Percentiles rank a stretch among this genome's conserved stretches.
These are phyloP conservation scores for Peribatodes rhomboidaria DNA, from an alignment of 2,888 invertebrate species.

Conservation along the genomic window DNA sequence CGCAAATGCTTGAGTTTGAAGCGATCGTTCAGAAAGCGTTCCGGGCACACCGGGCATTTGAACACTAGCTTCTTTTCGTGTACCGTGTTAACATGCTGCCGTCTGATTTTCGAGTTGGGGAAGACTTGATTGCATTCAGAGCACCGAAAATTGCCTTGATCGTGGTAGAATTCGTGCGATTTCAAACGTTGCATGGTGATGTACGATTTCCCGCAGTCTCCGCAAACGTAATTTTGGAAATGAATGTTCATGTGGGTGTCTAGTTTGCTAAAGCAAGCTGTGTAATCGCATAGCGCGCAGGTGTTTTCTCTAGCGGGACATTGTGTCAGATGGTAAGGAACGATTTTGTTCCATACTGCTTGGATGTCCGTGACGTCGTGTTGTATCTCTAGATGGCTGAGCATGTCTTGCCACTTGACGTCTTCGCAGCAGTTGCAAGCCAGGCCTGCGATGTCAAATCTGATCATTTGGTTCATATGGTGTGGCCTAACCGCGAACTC, in stretches of 20 bases:
- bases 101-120: constrained; percentile 60
- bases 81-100: constrained; percentile 60
- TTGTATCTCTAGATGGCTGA: constrained; percentile 59
- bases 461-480: constrained; percentile 65
- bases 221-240: constrained; percentile 70
- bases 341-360: constrained; percentile 58
- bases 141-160: constrained; percentile 72
- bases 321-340: constrained; percentile 60
- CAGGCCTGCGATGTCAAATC: constrained; percentile 64
- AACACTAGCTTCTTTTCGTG: constrained; percentile 55
- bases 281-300: constrained; percentile 66
- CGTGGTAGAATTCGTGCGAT: constrained; percentile 74
- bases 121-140: constrained; percentile 78
- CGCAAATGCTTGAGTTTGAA: constrained; percentile 60
- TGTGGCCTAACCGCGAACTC: constrained; percentile 65
- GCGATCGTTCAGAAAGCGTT: constrained; percentile 54
- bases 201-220: constrained; percentile 69
- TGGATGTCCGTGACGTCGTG: constrained; percentile 58
- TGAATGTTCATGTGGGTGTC: constrained; percentile 75
- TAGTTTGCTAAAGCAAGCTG: constrained; percentile 57
- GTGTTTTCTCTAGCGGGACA: constrained; percentile 35
- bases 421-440: constrained; percentile 58
- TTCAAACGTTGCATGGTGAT: constrained; percentile 56
- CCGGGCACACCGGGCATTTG: constrained; percentile 64
- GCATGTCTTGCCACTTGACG: constrained; percentile 65